Evolutionary conservation across 1,140 invertebrate species (phyloP).

Genomic region (Hycleus cichorii): DNA sequence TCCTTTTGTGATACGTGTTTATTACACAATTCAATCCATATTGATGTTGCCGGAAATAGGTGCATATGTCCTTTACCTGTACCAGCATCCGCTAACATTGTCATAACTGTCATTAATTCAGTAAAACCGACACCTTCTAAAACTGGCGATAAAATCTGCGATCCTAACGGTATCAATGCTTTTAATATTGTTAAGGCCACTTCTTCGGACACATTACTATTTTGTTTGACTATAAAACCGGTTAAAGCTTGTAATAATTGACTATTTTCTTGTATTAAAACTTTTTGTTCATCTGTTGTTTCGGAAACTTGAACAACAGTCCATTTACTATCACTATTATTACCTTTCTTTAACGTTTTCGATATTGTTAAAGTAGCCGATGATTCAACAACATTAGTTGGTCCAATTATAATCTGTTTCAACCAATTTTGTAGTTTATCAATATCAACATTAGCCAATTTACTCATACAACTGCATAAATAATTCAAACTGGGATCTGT

Average conservation of each 20-base stretch:
- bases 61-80: constrained; percentile 65
- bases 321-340: constrained; percentile 21
- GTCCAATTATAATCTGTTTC: constrained; percentile 57
- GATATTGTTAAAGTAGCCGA: constrained; percentile 33
- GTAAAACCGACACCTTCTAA: constrained; percentile 68
- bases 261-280: constrained; percentile 58
- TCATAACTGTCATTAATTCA: constrained; percentile 75
- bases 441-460: constrained; percentile 57
- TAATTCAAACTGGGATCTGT: constrained; percentile 58
- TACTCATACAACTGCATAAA: constrained; percentile 59
- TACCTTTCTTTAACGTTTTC: constrained; percentile 8
- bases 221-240: constrained; percentile 68
- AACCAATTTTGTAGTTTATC: constrained; percentile 63
- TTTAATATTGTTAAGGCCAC: constrained; percentile 67
- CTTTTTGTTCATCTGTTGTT: constrained; percentile 40
- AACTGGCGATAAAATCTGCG: constrained; percentile 54
- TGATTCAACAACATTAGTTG: constrained; percentile 38
- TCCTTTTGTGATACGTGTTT: constrained; percentile 52
- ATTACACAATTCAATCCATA: constrained; percentile 71
- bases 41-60: constrained; percentile 67
- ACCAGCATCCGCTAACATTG: constrained; percentile 76
- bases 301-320: constrained; percentile 4
- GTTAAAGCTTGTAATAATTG: constrained; percentile 64
- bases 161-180: constrained; percentile 68
- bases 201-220: constrained; percentile 54